Base-by-base conservation (phyloP, 2,888 invertebrate species). In the Agonopterix arenella region DNA sequence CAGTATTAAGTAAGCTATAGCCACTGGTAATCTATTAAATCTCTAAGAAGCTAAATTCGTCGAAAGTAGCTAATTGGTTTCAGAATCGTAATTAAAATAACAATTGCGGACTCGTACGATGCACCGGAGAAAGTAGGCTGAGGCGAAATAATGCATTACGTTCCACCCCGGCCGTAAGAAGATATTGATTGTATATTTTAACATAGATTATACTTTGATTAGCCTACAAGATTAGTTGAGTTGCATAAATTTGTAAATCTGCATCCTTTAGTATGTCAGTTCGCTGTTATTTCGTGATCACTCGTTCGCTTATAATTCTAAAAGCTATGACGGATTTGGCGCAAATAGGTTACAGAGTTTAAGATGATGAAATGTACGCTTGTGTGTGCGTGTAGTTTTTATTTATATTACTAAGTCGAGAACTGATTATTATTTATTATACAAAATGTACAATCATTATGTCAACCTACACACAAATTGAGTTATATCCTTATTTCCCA, bases 51-150 rank as follows among this genome's bases (percentile, higher is more conserved):
- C 8, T 8, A 13, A 42, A 44, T 44, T 11, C 8, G 38, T 46
- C 38, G 38, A 46, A 46, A 46, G 37, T 46, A 16, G 11, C 52
- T 58, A 60, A 61, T 60, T 59, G 57, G 51, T 45, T 53, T 55
- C 13, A 44, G 37, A 54, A 54, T 50, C 46, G 53, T 60, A 57
- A 59, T 62, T 57, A 64, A 54, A 58, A 60, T 52, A 55, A 55
- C 57, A 58, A 58, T 52, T 55, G 61, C 53, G 46, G 52, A 46
- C 46, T 52, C 52, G 54, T 40, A 56, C 56, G 52, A 54, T 60
- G 58, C 60, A 59, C 49, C 50, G 52, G 67, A 48, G 71, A 68
- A 69, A 70, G 70, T 66, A 52, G 60, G 59, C 50, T 59, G 53
- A 52, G 50, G 48, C 42, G 43, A 37, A 50, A 43, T 56, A 56